phyloP scores from a whole-genome alignment of 2,797 vertebrate species.

The Pseudochirops cupreus region DNA sequence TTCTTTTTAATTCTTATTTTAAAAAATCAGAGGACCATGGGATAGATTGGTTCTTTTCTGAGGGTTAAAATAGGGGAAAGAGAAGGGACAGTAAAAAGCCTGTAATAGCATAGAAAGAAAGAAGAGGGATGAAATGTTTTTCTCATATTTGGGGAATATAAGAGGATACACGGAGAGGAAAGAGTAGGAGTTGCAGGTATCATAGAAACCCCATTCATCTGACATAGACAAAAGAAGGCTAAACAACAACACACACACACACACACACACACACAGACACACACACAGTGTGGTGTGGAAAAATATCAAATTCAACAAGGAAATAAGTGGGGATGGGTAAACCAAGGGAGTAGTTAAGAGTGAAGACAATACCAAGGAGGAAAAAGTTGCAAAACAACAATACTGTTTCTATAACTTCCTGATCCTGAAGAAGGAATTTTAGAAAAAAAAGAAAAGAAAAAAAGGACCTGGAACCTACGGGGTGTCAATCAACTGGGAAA shows the following conservation, averaged over 20 bases:
- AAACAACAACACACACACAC: no score
- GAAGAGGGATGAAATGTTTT: background rate
- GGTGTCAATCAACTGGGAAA: no score
- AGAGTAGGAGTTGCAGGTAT: background rate
- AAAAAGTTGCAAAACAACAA: background rate
- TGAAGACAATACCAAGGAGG: background rate
- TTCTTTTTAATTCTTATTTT: background rate
- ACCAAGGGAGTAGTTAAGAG: background rate
- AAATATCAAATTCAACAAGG: background rate
- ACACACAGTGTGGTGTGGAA: background rate
- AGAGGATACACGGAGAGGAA: background rate
- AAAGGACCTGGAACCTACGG: no score
- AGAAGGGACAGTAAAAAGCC: no score
- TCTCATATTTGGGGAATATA: background rate
- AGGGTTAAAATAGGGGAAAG: no score
- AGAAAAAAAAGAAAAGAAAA: no score
- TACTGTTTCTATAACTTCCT: background rate
- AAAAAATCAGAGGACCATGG: background rate
- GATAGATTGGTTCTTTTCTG: no score
- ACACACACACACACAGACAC: no score
- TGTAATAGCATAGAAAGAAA: no score
- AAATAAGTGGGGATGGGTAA: background rate
- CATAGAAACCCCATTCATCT: background rate
- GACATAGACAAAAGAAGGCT: background rate
- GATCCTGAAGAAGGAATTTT: no score